Evolutionary conservation across 37 sponge, comb jelly and placozoan genomes (phyloP).

Genomic region (Cladorhizidae sp.): DNA sequence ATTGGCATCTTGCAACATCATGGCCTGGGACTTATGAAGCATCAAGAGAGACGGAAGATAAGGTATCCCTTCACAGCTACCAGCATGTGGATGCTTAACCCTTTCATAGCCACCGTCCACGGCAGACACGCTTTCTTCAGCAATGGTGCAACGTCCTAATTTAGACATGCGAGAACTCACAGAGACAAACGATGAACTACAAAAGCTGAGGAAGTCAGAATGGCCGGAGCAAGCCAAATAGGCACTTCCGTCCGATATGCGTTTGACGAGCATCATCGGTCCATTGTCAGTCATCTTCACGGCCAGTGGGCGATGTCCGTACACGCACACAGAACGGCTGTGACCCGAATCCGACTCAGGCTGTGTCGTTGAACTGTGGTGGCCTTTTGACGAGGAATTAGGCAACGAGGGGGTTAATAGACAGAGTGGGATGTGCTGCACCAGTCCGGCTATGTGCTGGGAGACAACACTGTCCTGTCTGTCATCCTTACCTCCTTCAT

Average conservation of each 20-base stretch:
- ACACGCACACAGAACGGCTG: background rate
- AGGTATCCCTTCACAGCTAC: background rate
- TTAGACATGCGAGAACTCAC: slow-evolving; percentile 12
- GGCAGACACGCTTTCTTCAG: slow-evolving; percentile 50
- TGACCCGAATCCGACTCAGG: background rate
- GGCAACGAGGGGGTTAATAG: slow-evolving; percentile 31
- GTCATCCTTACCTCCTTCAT: background rate
- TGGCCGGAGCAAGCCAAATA: slow-evolving; percentile 63
- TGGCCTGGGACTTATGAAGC: slow-evolving; percentile 14
- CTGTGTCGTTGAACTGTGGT: background rate
- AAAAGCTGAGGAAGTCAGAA: slow-evolving; percentile 9
- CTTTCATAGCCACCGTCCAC: slow-evolving; percentile 35
- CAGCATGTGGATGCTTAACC: background rate
- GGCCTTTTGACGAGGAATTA: background rate
- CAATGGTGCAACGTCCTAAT: slow-evolving; percentile 35
- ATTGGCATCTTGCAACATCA: slow-evolving; percentile 34
- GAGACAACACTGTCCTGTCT: background rate
- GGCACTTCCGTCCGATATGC: slow-evolving; percentile 43
- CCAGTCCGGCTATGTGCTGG: slow-evolving; percentile 63
- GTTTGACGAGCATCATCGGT: slow-evolving; percentile 62
- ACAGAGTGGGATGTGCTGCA: slow-evolving; percentile 69
- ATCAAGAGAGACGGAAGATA: background rate
- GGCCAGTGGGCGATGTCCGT: slow-evolving; percentile 45
- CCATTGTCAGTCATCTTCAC: slow-evolving; percentile 48
- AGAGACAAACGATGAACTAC: slow-evolving; percentile 59